Base-by-base conservation (phyloP, 2,888 invertebrate genomes). In the Smittia sp. region DNA sequence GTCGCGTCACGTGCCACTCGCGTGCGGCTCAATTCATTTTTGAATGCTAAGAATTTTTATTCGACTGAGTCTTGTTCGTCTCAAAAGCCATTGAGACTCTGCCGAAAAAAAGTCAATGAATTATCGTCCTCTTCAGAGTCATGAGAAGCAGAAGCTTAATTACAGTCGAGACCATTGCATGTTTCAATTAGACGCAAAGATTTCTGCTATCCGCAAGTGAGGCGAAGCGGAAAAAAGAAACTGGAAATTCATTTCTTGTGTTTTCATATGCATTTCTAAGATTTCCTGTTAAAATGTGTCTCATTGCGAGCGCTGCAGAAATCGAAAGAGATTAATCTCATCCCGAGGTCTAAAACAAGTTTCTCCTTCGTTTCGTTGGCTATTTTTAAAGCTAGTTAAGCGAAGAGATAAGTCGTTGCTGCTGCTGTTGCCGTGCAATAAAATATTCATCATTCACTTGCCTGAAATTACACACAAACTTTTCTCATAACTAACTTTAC, bases 221-320 rank as follows among this genome's bases (percentile, higher is more conserved):
- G n/a, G n/a, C 32, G 9, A 3, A 32, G 32, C 32, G 32, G 32
- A 46, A 15, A 46, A 46, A 11, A 46, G 46, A 46, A 46, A 46
- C 46, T 46, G 46, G 46, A 46, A 46, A 46, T 39, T 39, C 13
- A 46, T 46, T 46, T 46, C n/a, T 46, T 46, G 46, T 11, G 15
- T 46, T 46, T 46, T 46, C 46, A 46, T 58, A n/a, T 46, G 58
- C 58, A 58, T 58, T 58, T 58, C 58, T 58, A 58, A 20, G 58
- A 58, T 22, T 58, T 58, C 58, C 58, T 18, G 58, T 58, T 46
- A 46, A 46, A 46, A 46, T 46, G 46, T 46, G 46, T 46, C 46
- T 46, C 46, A 46, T 46, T 46, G 46, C 46, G 46, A 46, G 46
- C 46, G 46, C 13, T 46, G 46, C 46, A 32, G 11, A 46, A 46